These are phyloP conservation scores for Typhlomys cinereus DNA, from an alignment of 2,113 vertebrate genomes.

Conservation along the genomic window DNA sequence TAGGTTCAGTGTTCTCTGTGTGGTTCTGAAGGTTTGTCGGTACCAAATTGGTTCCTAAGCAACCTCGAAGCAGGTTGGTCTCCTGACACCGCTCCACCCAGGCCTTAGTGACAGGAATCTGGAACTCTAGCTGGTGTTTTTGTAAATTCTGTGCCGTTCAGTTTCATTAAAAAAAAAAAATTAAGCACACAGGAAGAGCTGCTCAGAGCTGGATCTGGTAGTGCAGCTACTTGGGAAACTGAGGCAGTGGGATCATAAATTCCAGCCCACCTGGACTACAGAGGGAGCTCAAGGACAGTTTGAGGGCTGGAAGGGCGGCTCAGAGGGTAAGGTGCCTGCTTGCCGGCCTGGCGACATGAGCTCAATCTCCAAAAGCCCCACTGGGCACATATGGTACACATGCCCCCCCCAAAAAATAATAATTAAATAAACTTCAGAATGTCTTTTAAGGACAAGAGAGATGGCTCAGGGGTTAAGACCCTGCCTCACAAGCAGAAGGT, in stretches of 20 bases:
- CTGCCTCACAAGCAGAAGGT: too few relatives aligned
- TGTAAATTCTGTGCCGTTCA: neutral
- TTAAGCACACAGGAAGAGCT: neutral
- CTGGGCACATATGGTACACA: too few relatives aligned
- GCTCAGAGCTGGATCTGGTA: neutral
- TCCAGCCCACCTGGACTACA: neutral
- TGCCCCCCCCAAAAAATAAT: too few relatives aligned
- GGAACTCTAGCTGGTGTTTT: neutral
- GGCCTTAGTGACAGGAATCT: neutral
- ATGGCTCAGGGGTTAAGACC: neutral
- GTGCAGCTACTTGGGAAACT: neutral
- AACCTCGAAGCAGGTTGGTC: constrained; percentile 14
- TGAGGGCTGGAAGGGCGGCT: too few relatives aligned
- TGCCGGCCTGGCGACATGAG: too few relatives aligned
- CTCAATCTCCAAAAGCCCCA: too few relatives aligned
- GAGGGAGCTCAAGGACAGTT: too few relatives aligned
- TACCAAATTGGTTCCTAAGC: constrained; percentile 66
- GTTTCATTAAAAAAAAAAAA: neutral
- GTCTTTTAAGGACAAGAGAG: too few relatives aligned
- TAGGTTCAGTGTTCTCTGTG: neutral
- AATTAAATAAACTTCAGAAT: too few relatives aligned
- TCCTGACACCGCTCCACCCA: neutral
- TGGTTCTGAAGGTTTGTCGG: constrained; percentile 54
- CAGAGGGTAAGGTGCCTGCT: too few relatives aligned
- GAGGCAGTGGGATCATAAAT: neutral